A percentile compares a stretch with the other conserved stretches of the same genome.
Evolutionary conservation across 2,797 vertebrate genomes (phyloP).

Genomic region (Chloroceryle inda): DNA sequence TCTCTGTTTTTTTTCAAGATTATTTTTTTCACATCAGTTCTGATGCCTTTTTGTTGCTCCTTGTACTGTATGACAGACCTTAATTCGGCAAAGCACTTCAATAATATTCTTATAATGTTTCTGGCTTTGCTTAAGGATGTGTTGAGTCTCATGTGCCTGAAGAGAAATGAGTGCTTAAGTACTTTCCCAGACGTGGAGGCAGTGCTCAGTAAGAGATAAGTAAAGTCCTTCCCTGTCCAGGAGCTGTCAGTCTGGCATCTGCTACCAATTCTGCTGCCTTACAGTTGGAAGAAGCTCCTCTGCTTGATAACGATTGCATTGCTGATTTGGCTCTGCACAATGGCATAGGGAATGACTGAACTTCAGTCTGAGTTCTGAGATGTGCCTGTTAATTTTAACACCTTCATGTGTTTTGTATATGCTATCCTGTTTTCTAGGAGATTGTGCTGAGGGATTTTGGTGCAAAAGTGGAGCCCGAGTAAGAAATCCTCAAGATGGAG

Average conservation of each 20-base stretch:
- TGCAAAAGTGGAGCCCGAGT: conserved; percentile 84
- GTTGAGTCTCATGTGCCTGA: neutral
- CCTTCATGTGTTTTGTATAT: neutral
- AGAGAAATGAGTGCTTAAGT: neutral
- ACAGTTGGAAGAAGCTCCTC: neutral
- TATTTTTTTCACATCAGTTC: accelerated
- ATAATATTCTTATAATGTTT: neutral
- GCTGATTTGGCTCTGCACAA: accelerated
- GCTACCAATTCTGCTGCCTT: neutral
- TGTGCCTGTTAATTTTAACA: accelerated
- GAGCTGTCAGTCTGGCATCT: neutral
- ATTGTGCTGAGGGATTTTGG: conserved; percentile 90
- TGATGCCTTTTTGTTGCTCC: neutral
- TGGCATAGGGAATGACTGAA: neutral
- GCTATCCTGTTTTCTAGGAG: conserved; percentile 72
- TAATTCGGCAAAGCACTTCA: neutral
- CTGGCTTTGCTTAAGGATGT: accelerated
- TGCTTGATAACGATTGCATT: neutral
- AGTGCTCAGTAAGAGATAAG: neutral
- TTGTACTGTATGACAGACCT: neutral
- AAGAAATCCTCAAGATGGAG: conserved; percentile 81
- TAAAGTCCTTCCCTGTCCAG: neutral
- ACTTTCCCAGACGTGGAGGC: neutral
- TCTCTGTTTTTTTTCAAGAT: neutral
- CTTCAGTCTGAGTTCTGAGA: neutral